Conservation (phyloP, 2,888 invertebrate genomes). For the Megamerina dolium region DNA sequence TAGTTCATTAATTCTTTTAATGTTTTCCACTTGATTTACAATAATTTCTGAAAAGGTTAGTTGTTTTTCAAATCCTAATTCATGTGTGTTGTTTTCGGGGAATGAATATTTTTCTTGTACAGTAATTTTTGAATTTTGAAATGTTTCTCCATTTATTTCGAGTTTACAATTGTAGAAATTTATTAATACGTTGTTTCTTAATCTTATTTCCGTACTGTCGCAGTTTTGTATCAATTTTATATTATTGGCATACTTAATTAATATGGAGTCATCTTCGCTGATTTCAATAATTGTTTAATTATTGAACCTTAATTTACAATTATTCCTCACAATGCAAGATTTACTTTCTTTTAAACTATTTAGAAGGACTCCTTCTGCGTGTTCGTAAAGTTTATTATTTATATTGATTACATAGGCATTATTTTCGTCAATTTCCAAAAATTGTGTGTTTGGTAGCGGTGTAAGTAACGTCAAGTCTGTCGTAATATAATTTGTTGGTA, state of each 20-base stretch:
- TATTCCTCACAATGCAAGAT: neutral
- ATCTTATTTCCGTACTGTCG: neutral
- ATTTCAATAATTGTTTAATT: conserved; percentile 1
- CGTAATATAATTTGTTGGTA: conserved; percentile 5
- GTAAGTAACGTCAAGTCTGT: conserved; percentile 3
- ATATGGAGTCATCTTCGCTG: neutral
- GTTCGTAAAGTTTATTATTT: no score
- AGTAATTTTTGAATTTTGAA: neutral
- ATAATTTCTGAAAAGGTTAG: neutral
- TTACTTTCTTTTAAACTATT: conserved; percentile 5
- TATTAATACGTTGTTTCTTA: no score
- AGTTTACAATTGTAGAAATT: no score
- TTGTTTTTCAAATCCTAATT: neutral
- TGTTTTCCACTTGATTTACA: neutral
- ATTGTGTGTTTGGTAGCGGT: conserved; percentile 2
- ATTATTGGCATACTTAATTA: conserved; percentile 3
- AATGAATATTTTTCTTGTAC: neutral
- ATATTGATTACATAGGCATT: conserved; percentile 1
- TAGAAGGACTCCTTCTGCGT: no score
- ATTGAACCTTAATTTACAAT: conserved; percentile 5
- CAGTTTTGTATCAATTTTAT: conserved; percentile 5
- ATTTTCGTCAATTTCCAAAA: conserved; percentile 4
- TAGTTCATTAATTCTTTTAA: neutral
- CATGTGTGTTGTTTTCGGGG: neutral
- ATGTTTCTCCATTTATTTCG: no score